Base-by-base conservation (phyloP, 2,888 invertebrate species). In the Drosophila fungiperda region DNA sequence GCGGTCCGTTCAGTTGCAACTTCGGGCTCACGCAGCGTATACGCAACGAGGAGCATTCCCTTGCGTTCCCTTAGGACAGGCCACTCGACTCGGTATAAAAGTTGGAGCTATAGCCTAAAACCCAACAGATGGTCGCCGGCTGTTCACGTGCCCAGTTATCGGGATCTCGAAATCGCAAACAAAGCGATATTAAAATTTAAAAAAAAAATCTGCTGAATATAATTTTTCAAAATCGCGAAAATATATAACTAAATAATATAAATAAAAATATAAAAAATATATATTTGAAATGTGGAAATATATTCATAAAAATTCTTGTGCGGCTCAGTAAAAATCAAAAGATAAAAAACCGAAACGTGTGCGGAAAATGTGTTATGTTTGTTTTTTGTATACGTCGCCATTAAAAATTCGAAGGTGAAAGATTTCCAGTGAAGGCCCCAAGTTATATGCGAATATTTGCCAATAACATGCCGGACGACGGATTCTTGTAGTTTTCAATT, bases 91-190 rank as follows among this genome's bases (percentile, higher is more conserved):
- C 36, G 49, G 72, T 88, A 83, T 87, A 82, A 76, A 89, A 87
- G 76, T 71, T 63, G 71, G 76, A 63, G 72, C 65, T 78, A 61
- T 72, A 50, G 29, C 36, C 54, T 48, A 66, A 88, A 88, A 80
- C 69, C 82, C 79, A 88, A 89, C 88, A 88, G 88, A 88, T 88
- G 88, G 86, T 88, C 82, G 86, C 80, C 78, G 80, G 82, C 80
- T 82, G 83, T 80, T 73, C 58, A 61, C 68, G 82, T 73, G 89
- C 72, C 71, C 62, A 82, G 87, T 80, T 86, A 87, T 87, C 82
- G 70, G 71, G 78, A 84, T 84, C 83, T 72, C 8, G 53, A 75
- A 64, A 68, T 66, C 58, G 38, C 49, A 54, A 80, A 54, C 54
- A 32, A 71, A 76, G 74, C 65, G 35, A 45, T 35, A 59, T 71